Evolutionary conservation across 2,888 invertebrate genomes (phyloP).

Genomic region (Polymixis flavicincta): DNA sequence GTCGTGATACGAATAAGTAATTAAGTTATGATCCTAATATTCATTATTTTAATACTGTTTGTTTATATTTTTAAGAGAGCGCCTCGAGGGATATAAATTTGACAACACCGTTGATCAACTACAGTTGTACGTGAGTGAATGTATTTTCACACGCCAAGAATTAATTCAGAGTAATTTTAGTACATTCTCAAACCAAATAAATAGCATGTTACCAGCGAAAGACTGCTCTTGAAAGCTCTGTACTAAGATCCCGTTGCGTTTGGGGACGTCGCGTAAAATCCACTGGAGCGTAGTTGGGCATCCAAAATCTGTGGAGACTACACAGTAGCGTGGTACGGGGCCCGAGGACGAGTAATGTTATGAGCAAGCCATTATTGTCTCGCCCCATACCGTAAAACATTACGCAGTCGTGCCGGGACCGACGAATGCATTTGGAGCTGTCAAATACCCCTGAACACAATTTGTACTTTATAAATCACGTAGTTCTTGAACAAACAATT

Average conservation of each 20-base stretch:
- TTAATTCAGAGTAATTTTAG: conserved; percentile 80
- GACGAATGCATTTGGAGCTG: conserved; percentile 83
- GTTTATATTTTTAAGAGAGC: conserved; percentile 61
- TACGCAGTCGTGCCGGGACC: conserved; percentile 87
- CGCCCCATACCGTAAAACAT: conserved; percentile 91
- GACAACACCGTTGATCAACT: conserved; percentile 56
- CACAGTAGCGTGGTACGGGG: conserved; percentile 82
- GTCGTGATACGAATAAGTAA: conserved; percentile 68
- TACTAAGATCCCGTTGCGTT: conserved; percentile 73
- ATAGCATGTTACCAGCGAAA: conserved; percentile 78
- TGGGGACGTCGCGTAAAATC: conserved; percentile 59
- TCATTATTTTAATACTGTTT: conserved; percentile 46
- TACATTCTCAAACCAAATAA: conserved; percentile 80
- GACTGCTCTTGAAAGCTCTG: conserved; percentile 79
- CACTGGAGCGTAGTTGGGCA: conserved; percentile 65
- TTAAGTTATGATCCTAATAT: conserved; percentile 52
- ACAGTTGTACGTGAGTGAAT: conserved; percentile 66
- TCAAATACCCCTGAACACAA: conserved; percentile 75
- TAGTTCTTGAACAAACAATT: conserved; percentile 55
- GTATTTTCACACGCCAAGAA: conserved; percentile 75
- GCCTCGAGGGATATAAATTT: conserved; percentile 60
- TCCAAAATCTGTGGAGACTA: conserved; percentile 77
- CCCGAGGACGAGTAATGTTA: conserved; percentile 90
- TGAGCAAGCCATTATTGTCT: conserved; percentile 91
- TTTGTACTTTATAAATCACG: conserved; percentile 59